Conservation (phyloP, 37 sponge, comb jelly and placozoan species). For the Cliona cf. orientalis region DNA sequence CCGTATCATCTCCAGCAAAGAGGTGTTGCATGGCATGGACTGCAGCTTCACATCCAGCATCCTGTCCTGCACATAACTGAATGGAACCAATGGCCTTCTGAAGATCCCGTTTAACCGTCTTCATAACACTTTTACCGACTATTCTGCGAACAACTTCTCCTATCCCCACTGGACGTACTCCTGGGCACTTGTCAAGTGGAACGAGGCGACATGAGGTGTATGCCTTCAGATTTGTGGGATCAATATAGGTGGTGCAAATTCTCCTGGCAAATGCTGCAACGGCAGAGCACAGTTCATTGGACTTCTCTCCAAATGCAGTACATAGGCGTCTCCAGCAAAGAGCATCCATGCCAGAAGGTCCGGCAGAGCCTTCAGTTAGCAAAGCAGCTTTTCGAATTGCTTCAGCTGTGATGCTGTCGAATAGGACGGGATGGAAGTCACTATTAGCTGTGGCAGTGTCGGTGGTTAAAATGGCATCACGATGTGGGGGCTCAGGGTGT, state of each 20-base stretch:
- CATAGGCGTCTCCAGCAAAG: conserved; percentile 39
- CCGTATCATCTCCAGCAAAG: no score
- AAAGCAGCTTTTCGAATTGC: conserved; percentile 16
- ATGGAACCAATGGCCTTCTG: no score
- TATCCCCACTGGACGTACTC: no score
- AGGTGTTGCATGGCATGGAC: no score
- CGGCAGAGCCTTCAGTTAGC: conserved; percentile 26
- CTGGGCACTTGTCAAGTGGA: no score
- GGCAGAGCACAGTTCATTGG: conserved; percentile 40
- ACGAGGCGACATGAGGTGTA: conserved; percentile 26
- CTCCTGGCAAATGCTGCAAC: conserved; percentile 33
- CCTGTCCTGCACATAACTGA: no score
- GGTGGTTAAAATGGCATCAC: conserved; percentile 7
- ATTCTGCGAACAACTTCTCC: no score
- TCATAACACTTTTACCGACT: no score
- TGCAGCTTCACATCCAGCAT: no score
- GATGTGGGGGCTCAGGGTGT: conserved; percentile 5
- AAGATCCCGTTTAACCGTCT: no score
- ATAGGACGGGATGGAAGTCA: conserved; percentile 3
- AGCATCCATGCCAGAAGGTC: conserved; percentile 36
- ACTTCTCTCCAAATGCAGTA: conserved; percentile 33
- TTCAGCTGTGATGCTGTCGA: conserved; percentile 40
- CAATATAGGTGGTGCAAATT: conserved; percentile 49
- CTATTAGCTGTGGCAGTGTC: background rate
- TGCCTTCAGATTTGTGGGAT: conserved; percentile 24